Percentiles rank a stretch among this genome's conserved stretches.
Evolutionary conservation across 2,113 vertebrate genomes (phyloP).

Genomic region (Picathartes gymnocephalus): DNA sequence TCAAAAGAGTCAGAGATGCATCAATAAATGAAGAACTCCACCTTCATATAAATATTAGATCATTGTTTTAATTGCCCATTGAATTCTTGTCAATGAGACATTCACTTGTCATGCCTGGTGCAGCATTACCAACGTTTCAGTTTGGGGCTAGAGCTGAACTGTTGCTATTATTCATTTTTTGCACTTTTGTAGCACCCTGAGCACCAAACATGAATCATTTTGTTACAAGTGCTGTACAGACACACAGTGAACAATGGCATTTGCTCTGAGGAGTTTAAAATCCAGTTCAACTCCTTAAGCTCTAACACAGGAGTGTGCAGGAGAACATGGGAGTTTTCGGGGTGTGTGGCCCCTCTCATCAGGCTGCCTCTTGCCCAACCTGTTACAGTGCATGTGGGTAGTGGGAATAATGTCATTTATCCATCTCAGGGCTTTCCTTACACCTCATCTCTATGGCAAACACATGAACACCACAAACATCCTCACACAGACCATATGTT

Average conservation of each 20-base stretch:
- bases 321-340: not conserved
- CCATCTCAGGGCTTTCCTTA: not conserved
- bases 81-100: conserved; percentile 27
- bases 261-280: not conserved
- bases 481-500: not conserved
- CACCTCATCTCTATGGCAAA: not conserved
- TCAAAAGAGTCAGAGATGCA: conserved; percentile 43
- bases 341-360: not conserved
- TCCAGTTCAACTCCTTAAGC: not conserved
- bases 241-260: not conserved
- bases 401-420: not conserved
- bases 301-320: not conserved
- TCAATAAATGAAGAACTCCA: conserved; percentile 43
- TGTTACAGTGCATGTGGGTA: not conserved
- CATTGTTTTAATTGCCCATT: conserved; percentile 46
- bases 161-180: not conserved
- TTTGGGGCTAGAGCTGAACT: not conserved
- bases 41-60: conserved; percentile 36
- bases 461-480: not conserved
- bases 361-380: not conserved
- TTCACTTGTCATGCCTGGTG: conserved; percentile 1
- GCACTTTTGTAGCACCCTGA: not conserved
- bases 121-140: not conserved
- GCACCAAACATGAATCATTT: not conserved
- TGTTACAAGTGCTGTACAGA: not conserved